Base-by-base conservation (phyloP, 2,797 vertebrate species). In the Siniperca undulata region DNA sequence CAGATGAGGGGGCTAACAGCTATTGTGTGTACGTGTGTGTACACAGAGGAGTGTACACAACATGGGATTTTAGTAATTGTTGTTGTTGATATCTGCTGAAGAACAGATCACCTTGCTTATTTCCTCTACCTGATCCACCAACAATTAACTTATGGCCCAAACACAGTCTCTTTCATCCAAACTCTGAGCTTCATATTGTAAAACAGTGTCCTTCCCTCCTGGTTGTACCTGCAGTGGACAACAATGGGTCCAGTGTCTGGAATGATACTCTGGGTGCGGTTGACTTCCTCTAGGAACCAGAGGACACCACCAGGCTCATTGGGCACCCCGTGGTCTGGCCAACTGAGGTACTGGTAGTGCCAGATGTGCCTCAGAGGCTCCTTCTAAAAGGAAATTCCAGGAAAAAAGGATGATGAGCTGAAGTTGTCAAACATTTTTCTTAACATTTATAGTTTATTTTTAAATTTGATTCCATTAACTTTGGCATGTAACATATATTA, bases 271-370 rank as follows among this genome's bases (percentile, higher is more conserved):
- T 98, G 97, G 6, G 96, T 95, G 80, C 91, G 92, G 88, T 97
- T 97, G 88, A 97, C 96, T 90, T 97, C 95, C 72, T 97, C 96
- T 70, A 97, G 93, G 88, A 98, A 97, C 93, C 96, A 95, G 22
- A 98, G 95, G 27, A 97, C 96, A 0, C 97, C 97, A 0, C 96
- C 96, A 0, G 97, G 97, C 86, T 98, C 96, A 0, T 96, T 97
- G 36, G 97, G 97, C 30, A 98, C 97, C 0, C 97, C 97, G 0
- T 98, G 97, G 88, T 98, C 97, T 0, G 97, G 97, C 97, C 97
- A 97, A 90, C 97, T 97, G 73, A 97, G 95, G 90, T 97, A 97
- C 94, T 98, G 98, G 78, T 95, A 97, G 86, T 98, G 97, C 95
- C 94, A 97, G 88, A 97, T 96, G 77, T 93, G 94, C 59, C 96